Evolutionary conservation across 2,797 vertebrate genomes (phyloP), one percentile per base, ranked within the genome.

Genomic region (Choloepus didactylus): DNA sequence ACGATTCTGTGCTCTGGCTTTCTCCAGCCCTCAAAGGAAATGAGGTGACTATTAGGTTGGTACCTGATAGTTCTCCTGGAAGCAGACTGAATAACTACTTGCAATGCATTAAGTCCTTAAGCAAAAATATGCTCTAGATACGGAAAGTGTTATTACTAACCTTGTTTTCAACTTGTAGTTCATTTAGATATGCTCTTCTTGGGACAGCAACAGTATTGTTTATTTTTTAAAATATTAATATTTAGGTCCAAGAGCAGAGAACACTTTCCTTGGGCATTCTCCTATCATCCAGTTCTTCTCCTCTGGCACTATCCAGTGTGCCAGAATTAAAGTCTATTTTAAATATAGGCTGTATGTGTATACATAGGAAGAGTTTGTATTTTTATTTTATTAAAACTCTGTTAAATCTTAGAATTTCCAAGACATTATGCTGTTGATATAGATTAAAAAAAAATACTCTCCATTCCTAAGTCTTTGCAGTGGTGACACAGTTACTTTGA

Each of bases 361-460:
- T 7, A 3, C 38, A 14, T 54, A 4, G 10, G 15, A 21, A 15
- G 3, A 9, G 10, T 19, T 82, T 69, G 6, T 3, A 1, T 19
- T 90, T 87, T 90, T 54, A 46, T 19, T 91, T 82, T 66, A 87
- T 81, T 44, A 38, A 31, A 79, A 21, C 35, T 31, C 44, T 10
- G 6, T 15, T 38, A 46, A 87, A 10, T 56, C 21, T 66, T 62
- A 23, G 59, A 3, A 66, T 54, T 70, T 69, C 27, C 5, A 41
- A 67, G 31, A 73, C 23, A 62, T 31, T 73, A 38, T 19, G 18
- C 9, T 87, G 29, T 23, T 29, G 23, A 76, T 10, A 67, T 15
- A 49, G 38, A 75, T 54, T 29, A 35, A 35, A 35, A 62, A 62
- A 11, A 69, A 93, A 87, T 67, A 44, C 2, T 19, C 14, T 18